Evolutionary conservation across 2,797 vertebrate genomes (phyloP).

Genomic region (Acanthurus tractus): DNA sequence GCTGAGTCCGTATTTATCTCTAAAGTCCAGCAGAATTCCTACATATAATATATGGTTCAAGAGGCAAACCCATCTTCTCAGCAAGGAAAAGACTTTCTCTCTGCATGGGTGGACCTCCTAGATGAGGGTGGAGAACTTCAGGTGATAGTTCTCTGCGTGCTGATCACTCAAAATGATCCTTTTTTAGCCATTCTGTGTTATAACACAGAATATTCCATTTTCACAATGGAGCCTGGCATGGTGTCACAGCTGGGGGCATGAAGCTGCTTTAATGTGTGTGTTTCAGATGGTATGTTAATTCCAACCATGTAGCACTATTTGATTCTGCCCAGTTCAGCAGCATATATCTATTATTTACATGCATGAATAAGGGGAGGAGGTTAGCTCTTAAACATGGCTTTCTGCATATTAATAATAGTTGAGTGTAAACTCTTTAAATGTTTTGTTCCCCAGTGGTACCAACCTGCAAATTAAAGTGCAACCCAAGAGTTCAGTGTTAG

Average conservation of each 20-base stretch:
- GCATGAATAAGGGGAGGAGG: constrained; percentile 12
- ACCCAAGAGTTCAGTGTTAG: constrained; percentile 8
- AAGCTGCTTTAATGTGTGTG: not conserved
- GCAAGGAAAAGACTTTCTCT: too few species aligned
- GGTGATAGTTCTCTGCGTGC: too few species aligned
- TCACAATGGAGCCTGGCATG: not conserved
- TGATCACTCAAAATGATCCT: too few species aligned
- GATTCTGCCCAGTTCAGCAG: constrained; percentile 21
- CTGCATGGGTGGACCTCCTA: too few species aligned
- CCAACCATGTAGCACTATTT: constrained; percentile 9
- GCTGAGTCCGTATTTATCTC: too few species aligned
- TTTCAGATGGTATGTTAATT: too few species aligned
- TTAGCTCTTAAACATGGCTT: constrained; percentile 39
- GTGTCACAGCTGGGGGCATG: not conserved
- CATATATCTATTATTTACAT: constrained; percentile 22
- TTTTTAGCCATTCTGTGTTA: not conserved
- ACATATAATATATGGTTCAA: too few species aligned
- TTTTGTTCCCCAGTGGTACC: constrained; percentile 2
- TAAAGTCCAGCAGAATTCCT: too few species aligned
- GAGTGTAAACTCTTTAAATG: not conserved
- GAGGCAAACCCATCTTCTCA: too few species aligned
- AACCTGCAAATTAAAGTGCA: constrained; percentile 1
- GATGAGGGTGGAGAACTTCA: too few species aligned
- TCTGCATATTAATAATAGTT: constrained; percentile 29
- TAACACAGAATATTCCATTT: not conserved